These are phyloP conservation scores for Epirrita christyi DNA, from an alignment of 2,888 invertebrate genomes.

Conservation along the genomic window DNA sequence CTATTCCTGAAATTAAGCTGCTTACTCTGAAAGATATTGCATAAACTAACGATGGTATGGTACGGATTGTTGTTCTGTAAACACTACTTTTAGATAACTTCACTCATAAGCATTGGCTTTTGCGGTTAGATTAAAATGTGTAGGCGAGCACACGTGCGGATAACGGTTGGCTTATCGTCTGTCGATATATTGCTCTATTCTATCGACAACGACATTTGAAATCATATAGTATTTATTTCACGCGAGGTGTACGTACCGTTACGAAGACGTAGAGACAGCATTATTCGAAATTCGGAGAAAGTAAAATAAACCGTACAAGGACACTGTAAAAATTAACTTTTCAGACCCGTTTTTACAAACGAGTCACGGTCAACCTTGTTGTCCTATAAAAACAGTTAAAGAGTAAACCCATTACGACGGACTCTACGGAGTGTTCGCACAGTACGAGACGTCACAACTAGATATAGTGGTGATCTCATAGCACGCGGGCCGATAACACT, in stretches of 20 bases:
- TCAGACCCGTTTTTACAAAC: slow-evolving; percentile 4
- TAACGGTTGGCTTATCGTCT: slow-evolving; percentile 66
- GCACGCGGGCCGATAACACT: slow-evolving; percentile 58
- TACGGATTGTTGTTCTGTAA: slow-evolving; percentile 33
- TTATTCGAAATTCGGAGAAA: slow-evolving; percentile 31
- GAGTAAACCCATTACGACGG: slow-evolving; percentile 49
- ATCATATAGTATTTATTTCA: slow-evolving; percentile 43
- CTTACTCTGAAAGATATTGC: slow-evolving; percentile 22
- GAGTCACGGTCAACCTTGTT: slow-evolving; percentile 31
- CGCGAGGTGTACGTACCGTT: slow-evolving; percentile 36
- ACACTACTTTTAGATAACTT: slow-evolving; percentile 36
- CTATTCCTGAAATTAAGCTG: slow-evolving; percentile 20
- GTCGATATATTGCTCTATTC: slow-evolving; percentile 44
- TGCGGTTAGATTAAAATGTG: slow-evolving; percentile 53
- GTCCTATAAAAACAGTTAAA: slow-evolving; percentile 36
- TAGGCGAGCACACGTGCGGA: slow-evolving; percentile 70
- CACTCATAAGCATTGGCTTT: slow-evolving; percentile 36
- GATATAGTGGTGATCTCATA: slow-evolving; percentile 81
- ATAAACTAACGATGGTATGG: slow-evolving; percentile 29
- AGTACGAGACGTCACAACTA: slow-evolving; percentile 66
- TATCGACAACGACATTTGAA: slow-evolving; percentile 42
- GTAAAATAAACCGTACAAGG: slow-evolving; percentile 23
- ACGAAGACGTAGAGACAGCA: slow-evolving; percentile 16
- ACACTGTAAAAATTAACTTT: slow-evolving; percentile 22
- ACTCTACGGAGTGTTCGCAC: slow-evolving; percentile 42